phyloP scores from a whole-genome alignment of 2,797 vertebrate species.

The Poeciliopsis paucimaculata region DNA sequence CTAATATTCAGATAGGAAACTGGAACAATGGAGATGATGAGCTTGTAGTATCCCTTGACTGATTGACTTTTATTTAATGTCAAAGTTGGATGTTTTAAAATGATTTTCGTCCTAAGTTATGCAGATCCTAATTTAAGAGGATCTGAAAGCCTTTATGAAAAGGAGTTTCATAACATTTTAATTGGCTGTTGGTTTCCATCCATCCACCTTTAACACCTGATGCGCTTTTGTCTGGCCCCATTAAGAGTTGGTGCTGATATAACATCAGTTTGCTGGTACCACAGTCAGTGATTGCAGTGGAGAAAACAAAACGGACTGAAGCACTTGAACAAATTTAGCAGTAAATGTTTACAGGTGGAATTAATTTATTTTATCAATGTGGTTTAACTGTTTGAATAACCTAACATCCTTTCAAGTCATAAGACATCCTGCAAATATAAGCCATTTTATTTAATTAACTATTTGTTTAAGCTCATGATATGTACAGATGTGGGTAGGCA shows the following conservation, averaged over 20 bases:
- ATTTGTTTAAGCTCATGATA: too few species aligned
- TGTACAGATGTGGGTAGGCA: too few species aligned
- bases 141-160: background rate
- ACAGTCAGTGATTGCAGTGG: background rate
- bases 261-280: background rate
- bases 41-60: background rate
- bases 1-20: background rate
- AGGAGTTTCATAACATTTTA: background rate
- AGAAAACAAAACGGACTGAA: background rate
- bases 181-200: background rate
- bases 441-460: too few species aligned
- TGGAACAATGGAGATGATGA: background rate
- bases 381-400: too few species aligned
- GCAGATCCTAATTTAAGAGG: background rate
- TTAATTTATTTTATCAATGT: too few species aligned
- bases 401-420: too few species aligned
- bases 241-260: background rate
- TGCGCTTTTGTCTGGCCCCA: background rate
- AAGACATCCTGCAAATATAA: too few species aligned
- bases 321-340: background rate
- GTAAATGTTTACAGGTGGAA: background rate
- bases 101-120: background rate
- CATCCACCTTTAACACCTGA: background rate
- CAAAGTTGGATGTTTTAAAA: background rate
- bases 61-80: background rate